Evolutionary conservation across 2,888 invertebrate species (phyloP), one percentile per base, ranked within the genome.

Genomic region (Fragum whitleyi): DNA sequence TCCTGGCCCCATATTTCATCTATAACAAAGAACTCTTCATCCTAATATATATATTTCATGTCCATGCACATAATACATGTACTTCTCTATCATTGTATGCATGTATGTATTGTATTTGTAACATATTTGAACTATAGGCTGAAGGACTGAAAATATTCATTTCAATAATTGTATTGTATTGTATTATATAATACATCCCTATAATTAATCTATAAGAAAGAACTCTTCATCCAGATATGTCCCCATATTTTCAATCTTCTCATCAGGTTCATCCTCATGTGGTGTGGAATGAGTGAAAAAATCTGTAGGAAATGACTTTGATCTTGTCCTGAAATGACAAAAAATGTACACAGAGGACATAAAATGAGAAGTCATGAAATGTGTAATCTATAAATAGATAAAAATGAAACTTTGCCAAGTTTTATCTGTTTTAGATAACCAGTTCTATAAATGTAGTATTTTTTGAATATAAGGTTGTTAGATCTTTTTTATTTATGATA

Each of bases 211-310:
- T 59, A 91, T 89, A 19, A 91, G 83, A 81, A 91, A 92, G 85
- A 92, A 92, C 68, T 92, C 92, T 77, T 92, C 92, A 79, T 92
- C 92, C 23, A 92, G 85, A 29, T 90, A 89, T 11, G 91, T 90
- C 28, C 89, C 82, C 39, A 36, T 39, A 2, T 74, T 39, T 61
- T 86, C 68, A n/a, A 79, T 77, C 23, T 84, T 83, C 19, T 83
- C 83, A 19, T 87, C 85, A 11, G 88, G 79, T 32, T 88, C 87
- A 39, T 83, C 77, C 55, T 79, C 78, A 39, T 55, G 67, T 57
- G 70, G 67, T n/a, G 53, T 67, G 42, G 61, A 74, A n/a, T 69
- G 53, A 1, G 90, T 88, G 70, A 88, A 90, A 61, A 88, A 86
- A 72, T 91, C 90, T 21, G 87, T 59, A 11, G 92, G 92, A 79